Conservation (phyloP, 2,113 vertebrate genomes). For the Pterocles orientalis region DNA sequence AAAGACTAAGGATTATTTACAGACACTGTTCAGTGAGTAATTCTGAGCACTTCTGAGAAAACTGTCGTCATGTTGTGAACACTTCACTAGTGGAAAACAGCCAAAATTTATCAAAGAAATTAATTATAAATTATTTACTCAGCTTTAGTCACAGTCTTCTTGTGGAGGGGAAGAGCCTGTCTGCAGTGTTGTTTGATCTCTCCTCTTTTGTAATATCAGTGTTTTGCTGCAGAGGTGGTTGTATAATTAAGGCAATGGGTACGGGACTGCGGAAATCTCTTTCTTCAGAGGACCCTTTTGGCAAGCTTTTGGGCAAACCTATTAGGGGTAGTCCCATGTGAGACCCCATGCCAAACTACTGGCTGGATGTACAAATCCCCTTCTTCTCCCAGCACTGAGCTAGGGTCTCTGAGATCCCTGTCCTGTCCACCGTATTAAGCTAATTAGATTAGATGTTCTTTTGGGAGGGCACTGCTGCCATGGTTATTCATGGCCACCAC, state of each 20-base stretch:
- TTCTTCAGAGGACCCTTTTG: not conserved
- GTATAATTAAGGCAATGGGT: not conserved
- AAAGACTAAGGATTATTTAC: not conserved
- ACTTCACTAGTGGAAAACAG: not conserved
- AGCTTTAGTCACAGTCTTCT: not conserved
- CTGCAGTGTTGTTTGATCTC: not conserved
- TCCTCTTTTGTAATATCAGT: not conserved
- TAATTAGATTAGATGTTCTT: not conserved
- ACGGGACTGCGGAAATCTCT: not conserved
- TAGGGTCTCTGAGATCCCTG: not conserved
- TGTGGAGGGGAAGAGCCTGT: not conserved
- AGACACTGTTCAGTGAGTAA: not conserved
- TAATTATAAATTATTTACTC: slow-evolving; percentile 8
- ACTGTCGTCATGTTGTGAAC: not conserved
- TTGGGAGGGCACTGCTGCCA: not conserved
- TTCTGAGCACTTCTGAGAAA: slow-evolving; percentile 13
- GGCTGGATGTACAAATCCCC: not conserved
- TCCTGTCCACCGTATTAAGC: no score
- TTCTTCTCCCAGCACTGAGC: not conserved
- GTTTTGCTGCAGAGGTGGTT: not conserved
- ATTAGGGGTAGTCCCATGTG: not conserved
- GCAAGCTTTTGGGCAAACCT: not conserved
- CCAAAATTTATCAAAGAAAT: not conserved
- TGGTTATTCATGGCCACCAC: not conserved
- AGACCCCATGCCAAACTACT: not conserved